Conservation (phyloP, 2,888 invertebrate species). For the Mactromeris polynyma region DNA sequence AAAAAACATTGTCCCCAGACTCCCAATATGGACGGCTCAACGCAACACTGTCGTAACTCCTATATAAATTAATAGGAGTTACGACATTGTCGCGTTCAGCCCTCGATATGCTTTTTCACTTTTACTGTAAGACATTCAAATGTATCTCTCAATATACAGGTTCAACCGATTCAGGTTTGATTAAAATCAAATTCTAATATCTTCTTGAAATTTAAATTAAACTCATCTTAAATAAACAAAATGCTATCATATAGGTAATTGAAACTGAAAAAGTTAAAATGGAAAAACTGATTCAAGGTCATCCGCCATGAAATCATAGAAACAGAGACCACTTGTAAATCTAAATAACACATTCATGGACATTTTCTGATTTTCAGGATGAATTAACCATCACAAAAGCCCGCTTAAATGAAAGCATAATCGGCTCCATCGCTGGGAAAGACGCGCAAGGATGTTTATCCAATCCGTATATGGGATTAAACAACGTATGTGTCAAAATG, state of each 20-base stretch:
- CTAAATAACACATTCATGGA: constrained; percentile 33
- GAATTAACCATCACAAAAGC: constrained; percentile 24
- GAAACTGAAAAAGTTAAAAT: not conserved
- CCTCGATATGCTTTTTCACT: too few species aligned
- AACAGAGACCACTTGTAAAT: not conserved
- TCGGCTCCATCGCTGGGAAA: not conserved
- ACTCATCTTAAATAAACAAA: not conserved
- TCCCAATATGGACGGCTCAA: too few species aligned
- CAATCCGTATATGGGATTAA: not conserved
- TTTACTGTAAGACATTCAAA: too few species aligned
- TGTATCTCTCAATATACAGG: too few species aligned
- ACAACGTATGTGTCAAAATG: constrained; percentile 31
- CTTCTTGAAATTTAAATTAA: not conserved
- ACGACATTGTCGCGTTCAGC: too few species aligned
- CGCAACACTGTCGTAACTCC: too few species aligned
- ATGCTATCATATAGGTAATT: not conserved
- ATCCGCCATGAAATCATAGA: not conserved
- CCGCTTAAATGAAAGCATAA: not conserved
- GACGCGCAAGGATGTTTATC: not conserved
- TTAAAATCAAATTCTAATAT: not conserved
- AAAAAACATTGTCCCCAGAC: too few species aligned
- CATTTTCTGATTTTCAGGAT: constrained; percentile 33
- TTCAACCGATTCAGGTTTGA: not conserved
- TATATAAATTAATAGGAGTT: too few species aligned
- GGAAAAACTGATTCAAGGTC: not conserved